Percentiles rank a stretch among this genome's conserved stretches.
These are phyloP conservation scores for Acanthopleura granulata DNA, from an alignment of 2,888 invertebrate genomes.

Conservation along the genomic window DNA sequence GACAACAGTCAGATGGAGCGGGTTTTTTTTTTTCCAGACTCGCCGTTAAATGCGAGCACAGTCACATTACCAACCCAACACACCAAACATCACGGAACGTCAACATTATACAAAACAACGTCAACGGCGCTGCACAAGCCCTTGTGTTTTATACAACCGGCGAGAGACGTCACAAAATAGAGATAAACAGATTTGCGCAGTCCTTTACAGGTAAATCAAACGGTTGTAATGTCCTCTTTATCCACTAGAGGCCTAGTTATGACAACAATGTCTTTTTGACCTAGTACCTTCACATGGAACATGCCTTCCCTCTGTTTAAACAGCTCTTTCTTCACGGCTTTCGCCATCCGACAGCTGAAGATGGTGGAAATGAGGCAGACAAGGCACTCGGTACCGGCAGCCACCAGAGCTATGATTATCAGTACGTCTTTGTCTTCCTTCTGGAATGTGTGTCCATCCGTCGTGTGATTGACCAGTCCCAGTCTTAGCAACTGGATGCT, in stretches of 20 bases:
- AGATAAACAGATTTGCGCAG: too few relatives aligned
- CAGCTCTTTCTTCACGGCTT: conserved; percentile 67
- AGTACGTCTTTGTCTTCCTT: conserved; percentile 67
- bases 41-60: too few relatives aligned
- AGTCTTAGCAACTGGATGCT: conserved; percentile 70
- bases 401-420: conserved; percentile 64
- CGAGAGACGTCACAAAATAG: too few relatives aligned
- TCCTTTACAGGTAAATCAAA: conserved; percentile 23
- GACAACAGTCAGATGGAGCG: too few relatives aligned
- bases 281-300: conserved; percentile 69
- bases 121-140: too few relatives aligned
- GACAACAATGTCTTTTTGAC: conserved; percentile 69
- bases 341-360: conserved; percentile 67
- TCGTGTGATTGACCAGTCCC: conserved; percentile 70
- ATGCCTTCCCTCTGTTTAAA: conserved; percentile 67
- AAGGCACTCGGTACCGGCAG: conserved; percentile 65
- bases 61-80: too few relatives aligned
- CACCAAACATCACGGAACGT: too few relatives aligned
- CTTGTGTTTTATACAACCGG: too few relatives aligned
- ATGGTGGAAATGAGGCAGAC: conserved; percentile 66
- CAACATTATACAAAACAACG: too few relatives aligned
- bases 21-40: too few relatives aligned
- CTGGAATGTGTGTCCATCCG: conserved; percentile 69
- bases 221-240: conserved; percentile 43
- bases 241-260: conserved; percentile 54